Base-by-base conservation (phyloP, 2,113 vertebrate genomes). In the Eidolon helvum region DNA sequence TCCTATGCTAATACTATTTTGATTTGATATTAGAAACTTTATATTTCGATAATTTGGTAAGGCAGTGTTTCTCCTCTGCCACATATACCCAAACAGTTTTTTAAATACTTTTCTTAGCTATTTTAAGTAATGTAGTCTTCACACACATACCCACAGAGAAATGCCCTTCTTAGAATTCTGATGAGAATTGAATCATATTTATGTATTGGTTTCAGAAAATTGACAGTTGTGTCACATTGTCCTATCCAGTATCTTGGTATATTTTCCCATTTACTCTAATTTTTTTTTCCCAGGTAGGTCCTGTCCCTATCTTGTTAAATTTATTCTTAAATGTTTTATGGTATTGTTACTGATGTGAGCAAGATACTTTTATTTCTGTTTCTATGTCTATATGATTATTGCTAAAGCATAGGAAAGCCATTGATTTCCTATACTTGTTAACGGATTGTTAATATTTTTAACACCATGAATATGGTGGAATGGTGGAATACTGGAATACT, bases 271-370 rank as follows among this genome's bases (percentile, higher is more conserved):
- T 55, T 61, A 63, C 0, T 87, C 5, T 66, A 6, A 35, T 66
- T 48, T 80, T 92, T 74, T 66, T 86, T 90, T 83, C 55, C 2
- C 14, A 87, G 2, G 2, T 68, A 61, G 22, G 1, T 91, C 14
- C 15, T 88, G 4, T 43, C 21, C 2, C 2, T 79, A 74, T 83
- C 33, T 55, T 87, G 28, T 83, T 65, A 83, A 50, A 43, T 84
- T 97, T 83, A 55, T 80, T 90, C 33, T 85, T 72, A 75, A 75
- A 21, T 91, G 28, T 94, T 92, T 91, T 65, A 40, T 45, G 48
- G 26, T 65, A 72, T 92, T 90, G 45, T 92, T 80, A 45, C n/a
- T 94, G 30, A 61, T 92, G 35, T 74, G 14, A 94, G 61, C 0
- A 5, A 92, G 40, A 28, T 92, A 77, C 55, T 97, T 86, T 91